Evolutionary conservation across 2,888 invertebrate species (phyloP), one percentile per base, ranked within the genome.

Genomic region (Pseudococcus jackbeardsleyi): DNA sequence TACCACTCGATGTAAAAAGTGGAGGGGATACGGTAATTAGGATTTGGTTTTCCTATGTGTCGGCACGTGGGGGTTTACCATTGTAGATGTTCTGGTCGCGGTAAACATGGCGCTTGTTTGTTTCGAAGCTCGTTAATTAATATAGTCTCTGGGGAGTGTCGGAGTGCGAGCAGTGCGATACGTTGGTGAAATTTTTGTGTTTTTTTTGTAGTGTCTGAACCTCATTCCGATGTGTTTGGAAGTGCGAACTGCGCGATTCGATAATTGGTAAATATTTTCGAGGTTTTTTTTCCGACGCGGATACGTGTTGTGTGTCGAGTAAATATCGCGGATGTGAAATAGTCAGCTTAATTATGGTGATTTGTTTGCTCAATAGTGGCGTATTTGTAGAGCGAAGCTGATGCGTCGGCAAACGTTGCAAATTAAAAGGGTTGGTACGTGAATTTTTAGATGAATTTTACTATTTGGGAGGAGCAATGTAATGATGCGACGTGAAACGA

Each of bases 101-200:
- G 33, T 59, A 59, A 72, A 72, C 68, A 72, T 72, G 68, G 68
- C 68, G 68, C 68, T 72, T 72, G 33, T 72, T 72, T 33, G 68
- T 72, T 72, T 26, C 68, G 68, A 72, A 26, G 68, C 68, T 72
- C 68, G 68, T 72, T 72, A 72, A 72, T 72, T 72, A 72, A 59
- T 59, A 59, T 19, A 5, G 59, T 59, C 19, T 59, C 6, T 8
- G 19, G 59, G 19, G 59, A 59, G 59, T 8, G 59, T 12, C 5
- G 17, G 54, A 54, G 17, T 19, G 59, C n/a, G 50, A 15, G 2
- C 26, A 33, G 59, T 19, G 19, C 59, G 19, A 59, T 59, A 5
- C 19, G n/a, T 5, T 8, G 5, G 19, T 8, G 19, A n/a, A 19
- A 19, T 59, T 59, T n/a, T 59, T 19, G 0, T n/a, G n/a, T 5